A percentile compares a stretch with the other conserved stretches of the same genome.
These are phyloP conservation scores for Eurytoma adleriae DNA, from an alignment of 2,888 invertebrate genomes.

Conservation along the genomic window DNA sequence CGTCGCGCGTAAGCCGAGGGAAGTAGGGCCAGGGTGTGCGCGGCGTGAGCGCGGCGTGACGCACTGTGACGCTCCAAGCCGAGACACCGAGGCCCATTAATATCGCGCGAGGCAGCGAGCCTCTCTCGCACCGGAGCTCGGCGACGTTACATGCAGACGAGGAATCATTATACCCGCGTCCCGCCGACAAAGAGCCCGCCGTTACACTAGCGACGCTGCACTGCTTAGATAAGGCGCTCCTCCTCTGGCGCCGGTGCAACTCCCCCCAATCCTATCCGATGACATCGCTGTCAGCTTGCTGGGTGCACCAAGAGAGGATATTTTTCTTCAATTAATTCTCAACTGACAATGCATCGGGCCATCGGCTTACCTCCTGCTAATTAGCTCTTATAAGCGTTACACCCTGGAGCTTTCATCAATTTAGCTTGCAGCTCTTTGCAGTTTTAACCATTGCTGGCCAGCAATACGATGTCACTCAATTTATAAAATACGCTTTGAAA, in stretches of 20 bases:
- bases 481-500: too few relatives aligned
- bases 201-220: not conserved
- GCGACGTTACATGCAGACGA: not conserved
- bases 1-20: too few relatives aligned
- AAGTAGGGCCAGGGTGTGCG: too few relatives aligned
- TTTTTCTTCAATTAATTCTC: slow-evolving; percentile 17
- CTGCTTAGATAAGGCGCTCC: not conserved
- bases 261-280: not conserved
- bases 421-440: too few relatives aligned
- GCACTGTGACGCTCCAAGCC: too few relatives aligned
- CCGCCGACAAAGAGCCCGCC: not conserved
- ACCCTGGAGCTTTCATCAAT: too few relatives aligned
- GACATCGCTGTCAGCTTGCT: too few relatives aligned
- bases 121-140: not conserved
- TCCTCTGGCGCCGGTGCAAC: not conserved
- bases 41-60: too few relatives aligned
- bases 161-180: slow-evolving; percentile 11
- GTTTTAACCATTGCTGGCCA: too few relatives aligned
- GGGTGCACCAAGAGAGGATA: not conserved
- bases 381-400: too few relatives aligned
- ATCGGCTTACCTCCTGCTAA: not conserved
- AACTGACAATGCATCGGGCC: not conserved
- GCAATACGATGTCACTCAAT: too few relatives aligned
- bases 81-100: slow-evolving; percentile 23
- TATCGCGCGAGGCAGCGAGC: not conserved